Base-by-base conservation (phyloP, 2,888 invertebrate species). In the Toxonevra muliebris region DNA sequence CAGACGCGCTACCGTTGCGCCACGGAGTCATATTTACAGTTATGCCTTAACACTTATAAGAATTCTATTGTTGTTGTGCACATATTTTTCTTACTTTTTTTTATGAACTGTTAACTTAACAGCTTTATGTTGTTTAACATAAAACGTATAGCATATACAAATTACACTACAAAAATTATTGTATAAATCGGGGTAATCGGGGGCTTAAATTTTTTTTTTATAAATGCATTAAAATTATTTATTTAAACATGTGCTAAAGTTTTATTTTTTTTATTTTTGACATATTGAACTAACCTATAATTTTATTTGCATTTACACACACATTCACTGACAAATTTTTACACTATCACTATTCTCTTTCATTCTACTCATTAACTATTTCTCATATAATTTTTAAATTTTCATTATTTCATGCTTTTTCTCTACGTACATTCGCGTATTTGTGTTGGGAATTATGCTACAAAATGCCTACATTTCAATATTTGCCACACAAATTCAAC, bases 1-100 rank as follows among this genome's bases (percentile, higher is more conserved):
- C 79, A 79, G 79, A 79, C 79, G 79, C 79, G 79, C 79, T 79
- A 79, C 79, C 79, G 79, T 79, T 79, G 79, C 79, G 79, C 79
- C 79, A 79, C 79, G 79, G 79, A 79, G 79, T 79, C 79, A 17
- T 58, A 9, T 53, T 40, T 17, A 13, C 3, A 17, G 2, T 1
- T 0, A 1, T 4, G 45, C 20, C 42, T 20, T 52, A 65, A 65
- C 30, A 7, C 7, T 4, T 7, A 30, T 30, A 30, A 30, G 30
- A 30, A 30, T 30, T 4, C 30, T 30, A 30, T 30, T 30, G 30
- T 30, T 30, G 30, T 30, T 30, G 30, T 30, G 7, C 30, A 2
- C 30, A 30, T 30, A 30, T 7, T 4, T 30, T 30, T 30, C 30
- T 30, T 30, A 30, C 30, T 30, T n/a, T 2, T 58, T n/a, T 2